Evolutionary conservation across 64 coral and sea anemone genomes (phyloP), one percentile per base, ranked within the genome.

Genomic region (Stichodactyla helianthus): DNA sequence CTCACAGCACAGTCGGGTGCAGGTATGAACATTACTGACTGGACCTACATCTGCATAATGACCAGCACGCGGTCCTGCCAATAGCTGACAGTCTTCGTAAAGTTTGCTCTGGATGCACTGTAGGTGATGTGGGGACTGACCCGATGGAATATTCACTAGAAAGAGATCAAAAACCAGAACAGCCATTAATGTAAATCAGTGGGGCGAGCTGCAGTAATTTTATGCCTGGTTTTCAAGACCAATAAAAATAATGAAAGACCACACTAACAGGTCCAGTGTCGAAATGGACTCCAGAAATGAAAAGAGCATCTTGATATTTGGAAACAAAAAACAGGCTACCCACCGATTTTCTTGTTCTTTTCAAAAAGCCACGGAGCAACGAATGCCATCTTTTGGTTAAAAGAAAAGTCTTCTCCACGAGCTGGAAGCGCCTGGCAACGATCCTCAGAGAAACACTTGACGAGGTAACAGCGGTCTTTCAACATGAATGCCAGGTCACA

Each of bases 331-430:
- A 44, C 35, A 74, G 25, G 11, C 4, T 28, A 74, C 92, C 53
- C 71, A 98, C 96, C 96, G 15, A 98, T 67, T 90, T 98, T 98
- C 82, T 98, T 98, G 86, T 92, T 89, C 85, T 94, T 92, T 70
- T 93, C 82, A 53, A 94, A 93, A 55, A 98, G 86, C 96, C 96
- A 98, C 18, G 96, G 96, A 4, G 96, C 93, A 11, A 98, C 96
- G 79, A 98, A 98, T 4, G 93, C 97, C 97, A 99, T 99, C 87
- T 95, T 99, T 81, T 99, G 97, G 71, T 99, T 92, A 51, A 99
- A 99, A 0, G 90, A 89, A 31, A 92, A 94, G n/a, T 99, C 97
- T 1, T 82, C 77, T 0, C 85, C 85, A 1, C 89, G 90, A 1
- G 97, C 93, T 35, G 97, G 97, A 10, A 99, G 77, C 0, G 97